Conservation (phyloP, 2,888 invertebrate genomes). For the Tenthredo notha region DNA sequence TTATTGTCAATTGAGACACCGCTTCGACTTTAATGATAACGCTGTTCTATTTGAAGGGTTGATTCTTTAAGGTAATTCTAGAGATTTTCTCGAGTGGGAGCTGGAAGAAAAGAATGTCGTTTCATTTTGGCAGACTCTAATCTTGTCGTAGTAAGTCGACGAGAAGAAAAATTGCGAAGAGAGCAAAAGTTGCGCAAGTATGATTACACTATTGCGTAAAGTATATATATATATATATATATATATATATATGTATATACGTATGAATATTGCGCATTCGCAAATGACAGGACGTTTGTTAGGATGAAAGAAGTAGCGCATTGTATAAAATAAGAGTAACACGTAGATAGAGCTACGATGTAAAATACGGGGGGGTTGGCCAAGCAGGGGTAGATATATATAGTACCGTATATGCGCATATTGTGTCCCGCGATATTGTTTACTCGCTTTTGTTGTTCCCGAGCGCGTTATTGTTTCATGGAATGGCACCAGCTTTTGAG, state of each 20-base stretch:
- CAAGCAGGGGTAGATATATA: constrained; percentile 10
- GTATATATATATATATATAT: background rate
- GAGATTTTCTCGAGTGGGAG: background rate
- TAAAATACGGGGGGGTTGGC: constrained; percentile 2
- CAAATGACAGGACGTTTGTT: constrained; percentile 21
- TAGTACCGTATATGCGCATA: constrained; percentile 10
- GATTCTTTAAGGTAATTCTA: background rate
- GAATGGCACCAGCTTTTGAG: constrained; percentile 60
- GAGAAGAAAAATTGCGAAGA: background rate
- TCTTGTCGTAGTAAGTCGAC: background rate
- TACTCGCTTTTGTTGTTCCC: constrained; percentile 51
- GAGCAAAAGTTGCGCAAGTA: background rate
- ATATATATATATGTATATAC: background rate
- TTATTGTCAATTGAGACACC: background rate
- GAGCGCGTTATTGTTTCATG: constrained; percentile 67
- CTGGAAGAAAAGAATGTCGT: background rate
- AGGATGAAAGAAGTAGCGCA: constrained; percentile 19
- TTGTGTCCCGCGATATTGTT: constrained; percentile 50
- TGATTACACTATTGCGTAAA: background rate
- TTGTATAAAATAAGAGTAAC: constrained; percentile 5
- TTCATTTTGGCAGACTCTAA: background rate
- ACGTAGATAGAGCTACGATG: background rate
- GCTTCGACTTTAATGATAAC: background rate
- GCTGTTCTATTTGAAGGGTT: background rate
- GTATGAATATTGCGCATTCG: background rate